Conservation (phyloP, 2,113 vertebrate genomes). For the Lampris incognitus region DNA sequence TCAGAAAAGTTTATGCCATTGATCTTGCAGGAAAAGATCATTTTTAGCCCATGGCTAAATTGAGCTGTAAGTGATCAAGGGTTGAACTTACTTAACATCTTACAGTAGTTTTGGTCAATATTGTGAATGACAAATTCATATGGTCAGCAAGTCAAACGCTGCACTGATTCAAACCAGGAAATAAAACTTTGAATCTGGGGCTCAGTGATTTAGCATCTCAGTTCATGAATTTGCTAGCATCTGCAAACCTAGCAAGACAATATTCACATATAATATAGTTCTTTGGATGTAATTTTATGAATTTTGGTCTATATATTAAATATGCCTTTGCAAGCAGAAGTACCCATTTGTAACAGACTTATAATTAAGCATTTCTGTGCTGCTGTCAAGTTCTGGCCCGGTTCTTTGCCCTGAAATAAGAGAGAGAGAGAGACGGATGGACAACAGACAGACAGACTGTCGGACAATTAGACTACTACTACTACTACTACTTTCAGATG, state of each 20-base stretch:
- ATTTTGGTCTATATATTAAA: no score
- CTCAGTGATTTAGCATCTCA: slow-evolving; percentile 45
- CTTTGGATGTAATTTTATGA: not conserved
- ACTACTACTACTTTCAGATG: no score
- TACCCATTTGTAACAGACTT: no score
- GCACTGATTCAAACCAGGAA: slow-evolving; percentile 71
- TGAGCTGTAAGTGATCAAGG: slow-evolving; percentile 51
- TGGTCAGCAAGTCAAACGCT: slow-evolving; percentile 76
- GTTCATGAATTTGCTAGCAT: slow-evolving; percentile 15
- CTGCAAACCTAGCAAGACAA: slow-evolving; percentile 3
- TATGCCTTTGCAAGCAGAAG: no score
- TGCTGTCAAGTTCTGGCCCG: no score
- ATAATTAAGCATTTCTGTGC: no score
- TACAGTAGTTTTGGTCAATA: slow-evolving; percentile 62
- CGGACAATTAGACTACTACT: no score
- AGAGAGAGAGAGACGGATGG: no score
- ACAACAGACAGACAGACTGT: no score
- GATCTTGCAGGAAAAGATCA: slow-evolving; percentile 41
- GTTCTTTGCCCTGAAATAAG: no score
- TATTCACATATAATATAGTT: slow-evolving; percentile 12
- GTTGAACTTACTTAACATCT: slow-evolving; percentile 59
- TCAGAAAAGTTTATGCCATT: not conserved
- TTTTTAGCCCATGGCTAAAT: slow-evolving; percentile 35
- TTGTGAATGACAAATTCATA: slow-evolving; percentile 69
- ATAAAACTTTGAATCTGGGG: slow-evolving; percentile 52